These are phyloP conservation scores for Ataeniobius toweri DNA, from an alignment of 2,797 vertebrate species.

Conservation along the genomic window DNA sequence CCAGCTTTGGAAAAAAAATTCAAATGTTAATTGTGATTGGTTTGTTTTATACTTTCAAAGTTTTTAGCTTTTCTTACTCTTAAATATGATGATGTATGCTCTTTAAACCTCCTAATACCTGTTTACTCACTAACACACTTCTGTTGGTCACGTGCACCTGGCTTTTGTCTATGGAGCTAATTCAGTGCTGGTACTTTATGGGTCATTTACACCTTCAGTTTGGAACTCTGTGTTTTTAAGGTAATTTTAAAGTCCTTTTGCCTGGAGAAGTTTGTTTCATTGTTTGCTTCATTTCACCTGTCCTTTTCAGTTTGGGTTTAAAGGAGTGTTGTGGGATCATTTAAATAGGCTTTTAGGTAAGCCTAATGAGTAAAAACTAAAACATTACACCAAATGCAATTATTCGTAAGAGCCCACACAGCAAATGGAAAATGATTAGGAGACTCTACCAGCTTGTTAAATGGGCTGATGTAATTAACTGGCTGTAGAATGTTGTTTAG, in stretches of 20 bases:
- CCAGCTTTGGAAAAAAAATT: background rate
- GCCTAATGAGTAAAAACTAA: constrained; percentile 31
- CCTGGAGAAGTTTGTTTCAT: constrained; percentile 21
- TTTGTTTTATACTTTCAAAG: background rate
- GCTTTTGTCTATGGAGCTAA: background rate
- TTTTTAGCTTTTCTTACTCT: background rate
- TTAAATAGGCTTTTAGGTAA: constrained; percentile 25
- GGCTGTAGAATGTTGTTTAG: constrained; percentile 11
- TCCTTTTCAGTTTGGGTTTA: constrained; percentile 15
- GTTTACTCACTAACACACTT: too few relatives aligned
- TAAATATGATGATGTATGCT: background rate
- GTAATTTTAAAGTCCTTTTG: constrained; percentile 1
- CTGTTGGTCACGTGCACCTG: background rate
- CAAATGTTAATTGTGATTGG: background rate
- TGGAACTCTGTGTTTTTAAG: constrained; percentile 11
- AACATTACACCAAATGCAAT: constrained; percentile 26
- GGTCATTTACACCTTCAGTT: background rate
- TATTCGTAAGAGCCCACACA: constrained; percentile 14
- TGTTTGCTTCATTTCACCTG: constrained; percentile 24
- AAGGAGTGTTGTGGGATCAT: constrained; percentile 18
- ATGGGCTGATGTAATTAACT: constrained; percentile 43
- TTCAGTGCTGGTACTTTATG: background rate
- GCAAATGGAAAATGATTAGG: constrained; percentile 19
- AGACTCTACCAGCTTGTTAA: constrained; percentile 23
- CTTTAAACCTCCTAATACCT: background rate